Conservation (phyloP, 1,140 invertebrate species). For the Potamilus streckersoni region DNA sequence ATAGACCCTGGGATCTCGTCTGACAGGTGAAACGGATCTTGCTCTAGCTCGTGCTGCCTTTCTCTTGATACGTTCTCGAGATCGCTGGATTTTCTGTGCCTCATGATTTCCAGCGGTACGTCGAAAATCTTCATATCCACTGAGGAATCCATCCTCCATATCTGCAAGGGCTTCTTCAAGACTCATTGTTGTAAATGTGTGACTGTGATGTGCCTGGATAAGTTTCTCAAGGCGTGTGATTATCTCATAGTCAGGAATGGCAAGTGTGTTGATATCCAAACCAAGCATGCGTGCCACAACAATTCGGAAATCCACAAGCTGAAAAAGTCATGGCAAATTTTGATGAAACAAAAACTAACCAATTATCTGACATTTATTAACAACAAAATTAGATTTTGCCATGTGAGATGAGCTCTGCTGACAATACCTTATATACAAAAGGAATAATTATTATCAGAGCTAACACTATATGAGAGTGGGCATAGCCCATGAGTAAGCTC, state of each 20-base stretch:
- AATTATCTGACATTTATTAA: too few species aligned
- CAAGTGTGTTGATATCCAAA: constrained; percentile 64
- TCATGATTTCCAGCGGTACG: constrained; percentile 31
- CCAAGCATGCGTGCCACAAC: constrained; percentile 67
- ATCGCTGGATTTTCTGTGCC: constrained; percentile 35
- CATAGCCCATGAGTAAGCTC: too few species aligned
- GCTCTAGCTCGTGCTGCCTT: constrained; percentile 42
- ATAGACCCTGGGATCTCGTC: too few species aligned
- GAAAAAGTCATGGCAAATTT: constrained; percentile 16
- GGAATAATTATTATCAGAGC: too few species aligned
- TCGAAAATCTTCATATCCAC: constrained; percentile 48
- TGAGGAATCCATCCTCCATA: constrained; percentile 58
- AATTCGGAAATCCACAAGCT: constrained; percentile 66
- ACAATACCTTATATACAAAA: too few species aligned
- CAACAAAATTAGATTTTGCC: too few species aligned
- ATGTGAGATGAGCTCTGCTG: too few species aligned
- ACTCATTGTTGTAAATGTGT: constrained; percentile 56
- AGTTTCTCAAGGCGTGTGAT: constrained; percentile 66
- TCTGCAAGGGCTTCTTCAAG: constrained; percentile 61
- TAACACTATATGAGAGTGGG: too few species aligned
- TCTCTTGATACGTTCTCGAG: constrained; percentile 44
- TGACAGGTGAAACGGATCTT: too few species aligned
- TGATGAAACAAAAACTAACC: too few species aligned
- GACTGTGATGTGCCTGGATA: constrained; percentile 62
- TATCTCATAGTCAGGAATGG: constrained; percentile 68